Conservation (phyloP, 2,113 vertebrate genomes). For the Salvelinus namaycush region DNA sequence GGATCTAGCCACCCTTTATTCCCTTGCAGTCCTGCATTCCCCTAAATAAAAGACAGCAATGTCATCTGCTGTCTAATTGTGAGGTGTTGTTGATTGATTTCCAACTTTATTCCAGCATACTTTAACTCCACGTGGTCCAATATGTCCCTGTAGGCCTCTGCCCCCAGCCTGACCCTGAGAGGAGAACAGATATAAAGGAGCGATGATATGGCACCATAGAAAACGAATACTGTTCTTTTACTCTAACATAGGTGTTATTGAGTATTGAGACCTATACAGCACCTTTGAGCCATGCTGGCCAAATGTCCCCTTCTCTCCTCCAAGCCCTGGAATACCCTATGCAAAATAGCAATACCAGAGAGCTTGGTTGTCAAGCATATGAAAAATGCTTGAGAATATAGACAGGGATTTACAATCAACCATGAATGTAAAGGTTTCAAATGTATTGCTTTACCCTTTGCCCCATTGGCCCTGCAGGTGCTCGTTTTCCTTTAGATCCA, state of each 20-base stretch:
- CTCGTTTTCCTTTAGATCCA: slow-evolving; percentile 58
- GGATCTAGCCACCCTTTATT: slow-evolving; percentile 55
- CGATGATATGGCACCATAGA: background rate
- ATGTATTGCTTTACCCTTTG: slow-evolving; percentile 54
- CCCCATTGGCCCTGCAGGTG: slow-evolving; percentile 63
- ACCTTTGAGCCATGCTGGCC: slow-evolving; percentile 63
- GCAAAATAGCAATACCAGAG: background rate
- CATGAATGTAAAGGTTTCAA: no score
- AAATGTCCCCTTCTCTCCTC: slow-evolving; percentile 54
- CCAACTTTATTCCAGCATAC: slow-evolving; percentile 36
- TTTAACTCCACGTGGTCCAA: slow-evolving; percentile 65
- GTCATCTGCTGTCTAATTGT: background rate
- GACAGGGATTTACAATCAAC: no score
- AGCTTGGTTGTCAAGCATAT: no score
- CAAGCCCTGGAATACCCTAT: slow-evolving; percentile 69
- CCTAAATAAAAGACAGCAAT: slow-evolving; percentile 49
- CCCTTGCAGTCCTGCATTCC: slow-evolving; percentile 61
- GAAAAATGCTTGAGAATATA: no score
- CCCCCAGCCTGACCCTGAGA: slow-evolving; percentile 64
- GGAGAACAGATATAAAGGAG: background rate
- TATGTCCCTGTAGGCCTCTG: slow-evolving; percentile 53
- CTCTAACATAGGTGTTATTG: background rate
- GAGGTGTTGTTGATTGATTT: background rate
- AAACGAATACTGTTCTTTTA: background rate
- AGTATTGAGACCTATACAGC: background rate